Evolutionary conservation across 2,888 invertebrate species (phyloP), one percentile per base, ranked within the genome.

Genomic region (Biston betularia): DNA sequence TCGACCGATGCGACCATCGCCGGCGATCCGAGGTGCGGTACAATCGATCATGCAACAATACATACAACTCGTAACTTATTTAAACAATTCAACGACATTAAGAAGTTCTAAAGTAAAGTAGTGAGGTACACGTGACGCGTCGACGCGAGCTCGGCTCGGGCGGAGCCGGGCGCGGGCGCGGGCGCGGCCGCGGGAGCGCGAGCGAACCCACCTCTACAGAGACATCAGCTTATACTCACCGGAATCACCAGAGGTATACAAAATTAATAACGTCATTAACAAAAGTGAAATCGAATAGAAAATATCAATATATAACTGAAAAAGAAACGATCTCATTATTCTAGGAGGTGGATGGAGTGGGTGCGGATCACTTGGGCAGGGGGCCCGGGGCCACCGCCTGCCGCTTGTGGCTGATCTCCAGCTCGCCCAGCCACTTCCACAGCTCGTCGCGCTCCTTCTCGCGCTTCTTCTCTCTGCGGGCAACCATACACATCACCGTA

Each of bases 391-490:
- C 80, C 79, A 74, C 80, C 79, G 74, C 77, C 84, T 89, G 92
- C 83, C 94, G 94, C 90, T 91, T 94, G 89, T 94, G 94, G 92
- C 94, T 95, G 88, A 97, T 94, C 95, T 98, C 98, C 94, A 98
- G 95, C 95, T 98, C 98, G 85, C 96, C 97, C 92, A 98, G 95
- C 94, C 96, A 97, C 95, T 98, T 98, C 99, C 99, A 99, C 90
- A 99, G 94, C 93, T 99, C 99, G 90, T 91, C 98, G 95, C 95
- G 99, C 98, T 95, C 99, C 96, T 95, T 99, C 98, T 93, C 98
- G 95, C 95, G 98, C 97, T 95, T 98, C 97, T 95, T 99, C 98
- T 95, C 98, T 98, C 94, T 94, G 88, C 44, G 86, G 84, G 62
- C 71, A 69, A 24, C 24, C 57, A 63, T 24, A 2, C 33, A 10